Evolutionary conservation across 2,113 vertebrate species (phyloP).

Genomic region (Podarcis muralis): DNA sequence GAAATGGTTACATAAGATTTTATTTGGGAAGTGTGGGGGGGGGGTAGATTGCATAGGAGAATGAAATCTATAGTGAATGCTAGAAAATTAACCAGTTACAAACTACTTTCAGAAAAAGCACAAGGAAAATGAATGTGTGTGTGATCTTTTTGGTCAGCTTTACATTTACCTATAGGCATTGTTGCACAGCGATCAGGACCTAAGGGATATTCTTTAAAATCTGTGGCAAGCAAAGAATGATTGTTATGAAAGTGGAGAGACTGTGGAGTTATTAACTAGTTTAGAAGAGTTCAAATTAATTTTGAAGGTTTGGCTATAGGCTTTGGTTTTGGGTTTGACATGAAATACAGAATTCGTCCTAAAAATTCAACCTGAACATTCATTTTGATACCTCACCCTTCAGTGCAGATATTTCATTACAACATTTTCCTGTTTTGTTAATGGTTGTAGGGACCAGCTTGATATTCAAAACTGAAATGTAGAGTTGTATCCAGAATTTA

Average conservation of each 20-base stretch:
- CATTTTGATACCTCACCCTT: background rate
- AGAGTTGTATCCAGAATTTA: background rate
- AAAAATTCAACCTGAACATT: background rate
- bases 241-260: background rate
- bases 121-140: background rate
- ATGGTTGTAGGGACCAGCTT: background rate
- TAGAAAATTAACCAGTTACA: background rate
- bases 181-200: background rate
- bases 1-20: conserved; percentile 1
- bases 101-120: background rate
- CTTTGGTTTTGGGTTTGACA: no score
- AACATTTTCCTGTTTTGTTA: background rate
- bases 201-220: background rate
- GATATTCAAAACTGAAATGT: background rate
- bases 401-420: background rate
- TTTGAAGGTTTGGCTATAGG: background rate
- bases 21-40: background rate
- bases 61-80: background rate
- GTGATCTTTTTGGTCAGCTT: background rate
- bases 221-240: background rate
- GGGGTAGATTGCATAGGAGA: background rate
- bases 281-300: background rate
- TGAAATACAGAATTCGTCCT: no score
- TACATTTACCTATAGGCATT: background rate
- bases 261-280: background rate